A percentile compares a stretch with the other conserved stretches of the same genome.
These are phyloP conservation scores for Rhabdophis nuchalis DNA, from an alignment of 2,797 vertebrate species.

Conservation along the genomic window DNA sequence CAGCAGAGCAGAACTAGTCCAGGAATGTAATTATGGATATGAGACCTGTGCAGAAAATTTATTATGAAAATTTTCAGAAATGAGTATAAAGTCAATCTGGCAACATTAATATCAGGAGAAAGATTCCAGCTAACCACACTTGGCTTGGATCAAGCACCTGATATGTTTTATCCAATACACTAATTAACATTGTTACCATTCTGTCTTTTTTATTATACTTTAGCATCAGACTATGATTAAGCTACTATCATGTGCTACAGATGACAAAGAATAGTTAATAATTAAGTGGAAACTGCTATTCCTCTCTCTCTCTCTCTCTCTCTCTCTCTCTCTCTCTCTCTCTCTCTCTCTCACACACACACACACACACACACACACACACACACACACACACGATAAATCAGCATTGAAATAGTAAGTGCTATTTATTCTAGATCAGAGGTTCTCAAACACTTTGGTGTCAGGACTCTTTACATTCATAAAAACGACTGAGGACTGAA, in stretches of 20 bases:
- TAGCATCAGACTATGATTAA: neutral
- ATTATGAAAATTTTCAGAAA: slow-evolving; percentile 40
- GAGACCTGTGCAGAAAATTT: slow-evolving; percentile 45
- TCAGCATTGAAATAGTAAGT: neutral
- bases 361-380: neutral
- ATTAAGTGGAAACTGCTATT: neutral
- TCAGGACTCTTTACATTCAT: neutral
- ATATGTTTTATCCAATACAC: neutral
- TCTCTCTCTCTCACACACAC: neutral
- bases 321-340: too few species aligned
- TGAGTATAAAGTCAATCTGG: neutral
- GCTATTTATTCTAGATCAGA: neutral
- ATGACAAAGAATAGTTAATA: neutral
- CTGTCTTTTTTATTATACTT: neutral
- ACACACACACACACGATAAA: neutral
- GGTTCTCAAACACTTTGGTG: neutral
- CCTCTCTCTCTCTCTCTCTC: too few species aligned
- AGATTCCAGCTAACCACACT: neutral
- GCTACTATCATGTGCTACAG: neutral
- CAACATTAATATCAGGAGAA: neutral
- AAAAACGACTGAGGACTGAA: neutral
- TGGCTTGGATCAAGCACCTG: neutral
- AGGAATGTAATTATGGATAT: slow-evolving; percentile 56
- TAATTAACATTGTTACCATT: neutral
- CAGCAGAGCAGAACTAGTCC: slow-evolving; percentile 62